phyloP scores from a whole-genome alignment of 2,113 vertebrate genomes.

The Phrynocephalus versicolor region DNA sequence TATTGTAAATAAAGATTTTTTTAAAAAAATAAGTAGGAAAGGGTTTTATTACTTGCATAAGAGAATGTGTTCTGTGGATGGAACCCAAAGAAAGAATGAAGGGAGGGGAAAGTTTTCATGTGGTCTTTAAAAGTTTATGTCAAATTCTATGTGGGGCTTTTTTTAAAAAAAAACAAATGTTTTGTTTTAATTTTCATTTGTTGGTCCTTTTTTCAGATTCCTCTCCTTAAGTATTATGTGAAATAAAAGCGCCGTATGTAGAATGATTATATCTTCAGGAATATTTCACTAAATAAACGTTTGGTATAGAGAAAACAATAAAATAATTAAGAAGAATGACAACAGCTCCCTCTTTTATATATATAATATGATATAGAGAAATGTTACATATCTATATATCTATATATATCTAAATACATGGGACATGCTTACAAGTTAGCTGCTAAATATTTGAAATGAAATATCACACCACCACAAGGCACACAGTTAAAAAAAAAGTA shows the following conservation, averaged over 20 bases:
- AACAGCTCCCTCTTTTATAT: conserved; percentile 72
- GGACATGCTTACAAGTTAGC: conserved; percentile 66
- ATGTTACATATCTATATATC: neutral
- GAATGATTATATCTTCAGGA: conserved; percentile 83
- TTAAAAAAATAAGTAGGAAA: neutral
- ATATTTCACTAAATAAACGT: conserved; percentile 86
- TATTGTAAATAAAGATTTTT: neutral
- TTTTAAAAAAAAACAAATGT: too few relatives aligned
- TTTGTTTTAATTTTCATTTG: neutral
- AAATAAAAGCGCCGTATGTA: conserved; percentile 85
- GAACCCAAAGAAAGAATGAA: conserved; percentile 58
- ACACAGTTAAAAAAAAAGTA: conserved; percentile 47
- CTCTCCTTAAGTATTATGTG: conserved; percentile 79
- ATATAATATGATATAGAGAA: neutral
- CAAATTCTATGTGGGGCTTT: conserved; percentile 75
- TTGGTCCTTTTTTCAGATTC: conserved; percentile 46
- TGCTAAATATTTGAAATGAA: conserved; percentile 71
- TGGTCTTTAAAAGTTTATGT: conserved; percentile 87
- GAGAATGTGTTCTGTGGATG: neutral
- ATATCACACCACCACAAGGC: conserved; percentile 65
- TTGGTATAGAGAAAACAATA: conserved; percentile 77
- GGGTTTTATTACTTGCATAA: neutral
- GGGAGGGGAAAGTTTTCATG: conserved; percentile 63
- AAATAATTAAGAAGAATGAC: conserved; percentile 64
- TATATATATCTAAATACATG: neutral